phyloP scores from a whole-genome alignment of 2,888 invertebrate genomes.

The Hyalella azteca region DNA sequence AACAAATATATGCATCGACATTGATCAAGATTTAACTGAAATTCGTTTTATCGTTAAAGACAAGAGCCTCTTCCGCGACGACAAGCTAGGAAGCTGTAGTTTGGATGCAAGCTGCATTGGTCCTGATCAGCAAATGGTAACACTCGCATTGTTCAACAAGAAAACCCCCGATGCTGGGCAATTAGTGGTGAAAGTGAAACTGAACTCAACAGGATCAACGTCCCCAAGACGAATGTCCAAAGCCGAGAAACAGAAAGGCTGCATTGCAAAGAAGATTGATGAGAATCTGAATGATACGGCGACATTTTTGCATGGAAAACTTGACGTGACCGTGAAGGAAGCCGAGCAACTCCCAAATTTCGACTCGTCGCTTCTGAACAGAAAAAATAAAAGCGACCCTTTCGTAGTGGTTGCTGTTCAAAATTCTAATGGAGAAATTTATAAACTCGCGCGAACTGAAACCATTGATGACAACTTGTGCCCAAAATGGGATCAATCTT shows the following conservation, averaged over 20 bases:
- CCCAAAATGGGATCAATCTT: conserved; percentile 4
- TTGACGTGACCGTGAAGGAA: conserved; percentile 21
- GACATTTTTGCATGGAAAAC: conserved; percentile 24
- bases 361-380: conserved; percentile 31
- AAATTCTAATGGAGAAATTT: conserved; percentile 46
- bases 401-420: conserved; percentile 59
- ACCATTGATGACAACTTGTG: conserved; percentile 17
- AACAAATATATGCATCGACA: conserved; percentile 6
- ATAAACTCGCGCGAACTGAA: conserved; percentile 17
- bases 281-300: neutral
- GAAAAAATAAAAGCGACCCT: conserved; percentile 55
- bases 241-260: conserved; percentile 26
- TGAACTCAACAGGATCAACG: neutral
- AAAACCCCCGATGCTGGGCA: conserved; percentile 1
- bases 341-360: conserved; percentile 40
- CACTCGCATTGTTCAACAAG: conserved; percentile 15
- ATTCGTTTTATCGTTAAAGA: conserved; percentile 40
- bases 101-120: neutral
- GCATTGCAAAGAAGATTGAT: neutral
- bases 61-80: conserved; percentile 22
- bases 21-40: conserved; percentile 31
- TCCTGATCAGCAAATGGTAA: neutral
- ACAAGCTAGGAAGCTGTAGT: conserved; percentile 32
- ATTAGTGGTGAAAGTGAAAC: conserved; percentile 30
- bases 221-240: conserved; percentile 5